These are phyloP conservation scores for Arenaria interpres DNA, from an alignment of 2,113 vertebrate genomes.

Conservation along the genomic window DNA sequence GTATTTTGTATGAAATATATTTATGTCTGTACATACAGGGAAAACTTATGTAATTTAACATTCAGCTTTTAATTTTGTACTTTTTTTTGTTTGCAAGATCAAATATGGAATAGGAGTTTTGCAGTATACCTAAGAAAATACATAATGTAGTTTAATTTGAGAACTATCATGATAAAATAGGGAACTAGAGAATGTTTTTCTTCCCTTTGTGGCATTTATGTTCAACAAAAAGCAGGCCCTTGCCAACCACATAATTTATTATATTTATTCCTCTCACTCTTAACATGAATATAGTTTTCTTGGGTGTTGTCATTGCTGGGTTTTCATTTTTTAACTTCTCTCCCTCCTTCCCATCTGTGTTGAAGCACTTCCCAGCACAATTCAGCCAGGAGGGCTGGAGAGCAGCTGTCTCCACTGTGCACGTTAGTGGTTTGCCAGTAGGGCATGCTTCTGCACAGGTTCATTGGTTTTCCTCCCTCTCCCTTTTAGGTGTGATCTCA, in stretches of 20 bases:
- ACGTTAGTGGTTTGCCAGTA: constrained; percentile 60
- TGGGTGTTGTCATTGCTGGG: not conserved
- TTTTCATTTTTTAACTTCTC: not conserved
- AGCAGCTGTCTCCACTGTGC: constrained; percentile 65
- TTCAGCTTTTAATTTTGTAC: not conserved
- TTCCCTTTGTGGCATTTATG: not conserved
- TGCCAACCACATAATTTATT: not conserved
- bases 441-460: constrained; percentile 10
- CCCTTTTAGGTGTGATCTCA: not conserved
- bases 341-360: constrained; percentile 58
- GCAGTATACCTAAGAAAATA: not conserved
- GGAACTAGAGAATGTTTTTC: not conserved
- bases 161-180: not conserved
- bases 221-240: not conserved
- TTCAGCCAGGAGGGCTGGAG: constrained; percentile 68
- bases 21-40: not conserved
- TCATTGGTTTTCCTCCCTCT: not conserved
- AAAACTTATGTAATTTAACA: not conserved
- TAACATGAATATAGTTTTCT: not conserved
- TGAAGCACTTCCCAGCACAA: constrained; percentile 6
- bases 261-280: not conserved
- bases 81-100: not conserved
- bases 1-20: not conserved
- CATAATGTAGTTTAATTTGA: not conserved
- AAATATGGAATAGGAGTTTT: not conserved